Evolutionary conservation across 2,113 vertebrate species (phyloP).

Genomic region (Petroica traversi): DNA sequence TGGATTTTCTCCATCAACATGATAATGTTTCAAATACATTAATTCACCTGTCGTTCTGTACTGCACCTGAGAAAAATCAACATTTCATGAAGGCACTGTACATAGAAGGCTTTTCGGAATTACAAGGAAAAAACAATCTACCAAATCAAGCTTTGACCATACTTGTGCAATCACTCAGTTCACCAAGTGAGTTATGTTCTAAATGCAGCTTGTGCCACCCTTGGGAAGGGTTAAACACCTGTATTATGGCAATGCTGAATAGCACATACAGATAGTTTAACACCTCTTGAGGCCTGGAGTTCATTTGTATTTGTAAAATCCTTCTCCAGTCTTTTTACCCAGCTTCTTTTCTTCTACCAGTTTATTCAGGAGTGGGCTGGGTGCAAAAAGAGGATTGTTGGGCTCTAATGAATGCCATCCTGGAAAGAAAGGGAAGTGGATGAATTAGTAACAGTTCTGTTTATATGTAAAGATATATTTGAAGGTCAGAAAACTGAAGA

Average conservation of each 20-base stretch:
- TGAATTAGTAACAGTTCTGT: background rate
- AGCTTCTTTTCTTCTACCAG: slow-evolving; percentile 90
- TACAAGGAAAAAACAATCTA: background rate
- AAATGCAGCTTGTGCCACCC: background rate
- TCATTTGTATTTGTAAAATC: slow-evolving; percentile 94
- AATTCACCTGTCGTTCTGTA: background rate
- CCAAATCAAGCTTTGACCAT: background rate
- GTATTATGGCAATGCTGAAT: background rate
- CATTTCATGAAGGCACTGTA: slow-evolving; percentile 70
- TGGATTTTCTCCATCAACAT: background rate
- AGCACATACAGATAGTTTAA: background rate
- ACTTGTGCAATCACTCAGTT: background rate
- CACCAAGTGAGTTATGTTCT: background rate
- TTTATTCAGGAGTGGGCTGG: slow-evolving; percentile 81
- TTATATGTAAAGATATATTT: background rate
- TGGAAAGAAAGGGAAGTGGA: slow-evolving; percentile 48
- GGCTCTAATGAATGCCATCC: slow-evolving; percentile 86
- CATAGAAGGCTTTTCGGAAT: slow-evolving; percentile 55
- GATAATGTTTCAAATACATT: background rate
- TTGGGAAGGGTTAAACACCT: background rate
- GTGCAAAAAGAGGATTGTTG: slow-evolving; percentile 83
- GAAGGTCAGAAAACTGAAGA: background rate
- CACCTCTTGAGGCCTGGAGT: background rate
- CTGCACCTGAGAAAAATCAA: slow-evolving; percentile 1
- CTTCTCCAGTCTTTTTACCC: slow-evolving; percentile 93